Conservation (phyloP, 2,888 invertebrate genomes). For the Endomychus coccineus region DNA sequence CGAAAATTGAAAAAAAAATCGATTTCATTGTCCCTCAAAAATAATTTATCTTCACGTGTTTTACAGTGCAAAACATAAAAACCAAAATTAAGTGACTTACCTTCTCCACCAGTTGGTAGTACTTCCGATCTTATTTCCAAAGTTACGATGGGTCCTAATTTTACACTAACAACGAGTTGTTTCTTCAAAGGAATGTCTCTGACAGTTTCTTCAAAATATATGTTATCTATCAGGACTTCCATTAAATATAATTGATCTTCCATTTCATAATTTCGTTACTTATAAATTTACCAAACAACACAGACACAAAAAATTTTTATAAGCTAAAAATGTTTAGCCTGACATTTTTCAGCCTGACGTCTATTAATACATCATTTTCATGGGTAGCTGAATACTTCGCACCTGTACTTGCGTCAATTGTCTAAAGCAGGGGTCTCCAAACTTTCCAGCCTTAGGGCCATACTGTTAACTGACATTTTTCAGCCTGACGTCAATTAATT, state of each 20-base stretch:
- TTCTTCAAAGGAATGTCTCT: constrained; percentile 40
- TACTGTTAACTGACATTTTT: too few relatives aligned
- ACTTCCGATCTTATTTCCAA: constrained; percentile 39
- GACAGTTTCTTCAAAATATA: constrained; percentile 41
- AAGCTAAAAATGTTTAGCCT: constrained; percentile 1
- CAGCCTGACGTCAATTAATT: constrained; percentile 3
- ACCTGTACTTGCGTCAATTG: constrained; percentile 1
- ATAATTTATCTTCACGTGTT: too few relatives aligned
- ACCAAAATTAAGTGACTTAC: constrained; percentile 2
- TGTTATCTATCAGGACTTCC: constrained; percentile 51
- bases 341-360: constrained; percentile 8
- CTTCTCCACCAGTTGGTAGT: constrained; percentile 10
- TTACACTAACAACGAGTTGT: constrained; percentile 45
- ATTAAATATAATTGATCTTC: constrained; percentile 51
- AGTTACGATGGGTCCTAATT: constrained; percentile 47
- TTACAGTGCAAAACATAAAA: too few relatives aligned
- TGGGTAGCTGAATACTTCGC: neutral
- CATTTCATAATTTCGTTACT: constrained; percentile 15
- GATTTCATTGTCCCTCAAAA: too few relatives aligned
- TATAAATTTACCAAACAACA: constrained; percentile 17
- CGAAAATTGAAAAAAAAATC: too few relatives aligned
- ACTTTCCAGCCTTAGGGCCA: too few relatives aligned
- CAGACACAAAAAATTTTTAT: constrained; percentile 17
- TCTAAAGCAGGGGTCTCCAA: too few relatives aligned
- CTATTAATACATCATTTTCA: constrained; percentile 9